phyloP scores from a whole-genome alignment of 2,888 invertebrate genomes.

The Onchidella celtica region DNA sequence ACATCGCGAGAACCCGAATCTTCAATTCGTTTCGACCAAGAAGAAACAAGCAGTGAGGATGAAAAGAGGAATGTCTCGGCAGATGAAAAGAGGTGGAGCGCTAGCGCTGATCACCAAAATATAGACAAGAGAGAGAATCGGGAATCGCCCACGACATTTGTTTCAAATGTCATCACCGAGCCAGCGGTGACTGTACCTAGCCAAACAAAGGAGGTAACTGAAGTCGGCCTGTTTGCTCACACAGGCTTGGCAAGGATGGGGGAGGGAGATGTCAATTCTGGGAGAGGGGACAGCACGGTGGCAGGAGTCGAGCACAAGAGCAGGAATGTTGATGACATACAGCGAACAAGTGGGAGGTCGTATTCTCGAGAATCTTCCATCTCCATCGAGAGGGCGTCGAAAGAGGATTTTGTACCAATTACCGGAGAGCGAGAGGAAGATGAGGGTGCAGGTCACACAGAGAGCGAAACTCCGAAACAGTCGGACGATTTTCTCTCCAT shows the following conservation, averaged over 20 bases:
- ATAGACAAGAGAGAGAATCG: background rate
- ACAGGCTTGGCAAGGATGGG: background rate
- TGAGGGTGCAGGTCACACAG: background rate
- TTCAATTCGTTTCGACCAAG: background rate
- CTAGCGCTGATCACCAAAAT: background rate
- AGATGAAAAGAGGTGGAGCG: no score
- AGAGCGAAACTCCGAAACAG: background rate
- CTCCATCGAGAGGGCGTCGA: background rate
- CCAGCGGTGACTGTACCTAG: background rate
- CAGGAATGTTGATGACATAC: background rate
- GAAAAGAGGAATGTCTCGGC: no score
- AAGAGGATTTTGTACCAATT: background rate
- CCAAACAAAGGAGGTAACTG: background rate
- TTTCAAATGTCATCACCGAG: background rate
- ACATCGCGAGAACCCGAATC: background rate
- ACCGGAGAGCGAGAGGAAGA: background rate
- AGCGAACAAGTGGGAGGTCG: background rate
- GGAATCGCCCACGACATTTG: background rate
- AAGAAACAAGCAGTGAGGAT: background rate
- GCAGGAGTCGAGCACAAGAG: background rate
- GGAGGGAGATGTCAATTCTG: background rate
- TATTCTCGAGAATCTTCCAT: background rate
- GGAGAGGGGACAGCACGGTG: background rate
- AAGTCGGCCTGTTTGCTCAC: background rate
- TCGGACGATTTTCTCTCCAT: constrained; percentile 46